phyloP scores from a whole-genome alignment of 2,797 vertebrate species.

The Lepidocolaptes lacrymiger region DNA sequence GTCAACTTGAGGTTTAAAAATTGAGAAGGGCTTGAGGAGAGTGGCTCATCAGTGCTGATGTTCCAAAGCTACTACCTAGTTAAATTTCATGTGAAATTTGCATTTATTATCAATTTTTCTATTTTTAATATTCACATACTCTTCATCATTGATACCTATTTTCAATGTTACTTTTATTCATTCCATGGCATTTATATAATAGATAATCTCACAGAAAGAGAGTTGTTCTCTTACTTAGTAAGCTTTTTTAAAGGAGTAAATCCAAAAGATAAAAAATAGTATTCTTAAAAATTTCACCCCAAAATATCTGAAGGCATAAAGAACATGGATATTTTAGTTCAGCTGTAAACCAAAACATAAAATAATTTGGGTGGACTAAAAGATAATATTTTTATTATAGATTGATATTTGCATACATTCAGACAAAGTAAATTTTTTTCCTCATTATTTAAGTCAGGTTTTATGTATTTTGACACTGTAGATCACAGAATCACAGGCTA shows the following conservation, averaged over 20 bases:
- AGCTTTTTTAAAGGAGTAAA: neutral
- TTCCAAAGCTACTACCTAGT: neutral
- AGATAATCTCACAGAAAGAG: neutral
- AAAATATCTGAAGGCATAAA: neutral
- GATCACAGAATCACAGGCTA: neutral
- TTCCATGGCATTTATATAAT: neutral
- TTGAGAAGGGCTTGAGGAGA: neutral
- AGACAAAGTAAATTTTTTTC: neutral
- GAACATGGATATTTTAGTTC: neutral
- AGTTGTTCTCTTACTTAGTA: neutral
- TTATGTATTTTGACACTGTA: neutral
- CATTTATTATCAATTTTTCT: neutral
- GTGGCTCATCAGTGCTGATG: no score
- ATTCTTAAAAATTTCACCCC: neutral
- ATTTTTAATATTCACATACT: neutral
- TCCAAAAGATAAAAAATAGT: neutral
- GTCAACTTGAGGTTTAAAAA: neutral
- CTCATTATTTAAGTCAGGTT: neutral
- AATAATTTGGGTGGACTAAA: neutral
- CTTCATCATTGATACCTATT: neutral
- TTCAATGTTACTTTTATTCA: neutral
- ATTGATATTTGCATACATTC: neutral
- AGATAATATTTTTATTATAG: neutral
- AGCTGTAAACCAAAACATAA: neutral
- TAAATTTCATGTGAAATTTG: neutral